Evolutionary conservation across 2,888 invertebrate genomes (phyloP).

Genomic region (Argynnis bischoffii): DNA sequence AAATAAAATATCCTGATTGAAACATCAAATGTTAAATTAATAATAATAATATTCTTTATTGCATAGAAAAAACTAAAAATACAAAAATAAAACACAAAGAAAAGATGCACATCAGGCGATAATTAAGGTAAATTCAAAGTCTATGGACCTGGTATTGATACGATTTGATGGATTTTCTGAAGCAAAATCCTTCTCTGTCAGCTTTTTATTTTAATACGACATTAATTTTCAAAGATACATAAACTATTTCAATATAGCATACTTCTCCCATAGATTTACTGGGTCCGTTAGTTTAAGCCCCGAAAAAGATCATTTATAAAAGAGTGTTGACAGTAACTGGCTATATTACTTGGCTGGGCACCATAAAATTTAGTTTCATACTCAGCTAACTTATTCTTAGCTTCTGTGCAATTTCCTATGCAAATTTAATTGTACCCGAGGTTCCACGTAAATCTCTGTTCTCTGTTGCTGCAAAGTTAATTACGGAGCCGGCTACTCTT

Average conservation of each 20-base stretch:
- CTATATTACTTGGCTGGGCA: conserved; percentile 50
- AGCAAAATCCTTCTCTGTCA: too few species aligned
- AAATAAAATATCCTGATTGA: too few species aligned
- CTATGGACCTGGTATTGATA: too few species aligned
- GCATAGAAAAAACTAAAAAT: too few species aligned
- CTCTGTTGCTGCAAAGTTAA: conserved; percentile 71
- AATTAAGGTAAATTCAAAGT: too few species aligned
- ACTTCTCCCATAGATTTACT: conserved; percentile 2
- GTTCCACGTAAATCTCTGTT: conserved; percentile 78
- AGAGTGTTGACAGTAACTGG: conserved; percentile 44
- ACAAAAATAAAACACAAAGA: too few species aligned
- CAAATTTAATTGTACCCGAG: conserved; percentile 81
- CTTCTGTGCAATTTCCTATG: conserved; percentile 80
- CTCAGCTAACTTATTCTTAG: conserved; percentile 74
- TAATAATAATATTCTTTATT: too few species aligned
- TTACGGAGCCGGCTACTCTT: conserved; percentile 69
- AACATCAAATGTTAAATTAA: too few species aligned
- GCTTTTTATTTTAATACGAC: background rate
- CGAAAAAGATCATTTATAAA: conserved; percentile 37
- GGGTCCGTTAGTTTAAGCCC: conserved; percentile 18
- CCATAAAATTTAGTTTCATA: conserved; percentile 70
- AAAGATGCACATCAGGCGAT: too few species aligned
- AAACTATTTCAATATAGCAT: conserved; percentile 3
- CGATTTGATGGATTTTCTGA: too few species aligned
- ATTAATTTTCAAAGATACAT: conserved; percentile 3